These are phyloP conservation scores for Mamestra brassicae DNA, from an alignment of 2,888 invertebrate genomes.

Conservation along the genomic window DNA sequence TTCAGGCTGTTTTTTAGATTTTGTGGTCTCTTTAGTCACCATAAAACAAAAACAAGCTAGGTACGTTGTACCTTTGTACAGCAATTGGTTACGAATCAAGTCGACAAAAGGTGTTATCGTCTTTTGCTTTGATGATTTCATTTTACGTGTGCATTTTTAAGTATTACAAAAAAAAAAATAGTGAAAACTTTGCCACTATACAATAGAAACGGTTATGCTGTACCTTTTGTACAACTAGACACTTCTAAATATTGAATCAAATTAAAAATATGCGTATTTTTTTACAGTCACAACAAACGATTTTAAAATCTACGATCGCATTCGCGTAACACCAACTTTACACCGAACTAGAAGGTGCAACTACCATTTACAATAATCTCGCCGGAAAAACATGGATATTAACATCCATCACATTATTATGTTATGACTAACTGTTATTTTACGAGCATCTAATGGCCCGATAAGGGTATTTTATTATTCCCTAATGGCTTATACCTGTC, in stretches of 20 bases:
- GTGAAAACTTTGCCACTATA: too few species aligned
- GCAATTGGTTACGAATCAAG: neutral
- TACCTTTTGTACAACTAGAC: neutral
- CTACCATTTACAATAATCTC: conserved; percentile 66
- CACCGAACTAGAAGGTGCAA: conserved; percentile 17
- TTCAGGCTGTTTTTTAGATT: neutral
- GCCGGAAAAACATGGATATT: conserved; percentile 86
- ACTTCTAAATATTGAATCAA: neutral
- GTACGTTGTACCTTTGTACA: neutral
- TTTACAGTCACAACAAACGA: neutral
- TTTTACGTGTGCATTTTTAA: neutral
- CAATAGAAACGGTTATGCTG: neutral
- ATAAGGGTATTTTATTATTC: conserved; percentile 90
- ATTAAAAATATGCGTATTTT: neutral
- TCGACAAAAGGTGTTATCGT: neutral
- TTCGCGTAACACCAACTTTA: neutral
- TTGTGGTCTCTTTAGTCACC: neutral
- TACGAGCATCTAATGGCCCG: conserved; percentile 89
- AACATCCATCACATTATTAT: conserved; percentile 89
- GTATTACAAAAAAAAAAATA: neutral
- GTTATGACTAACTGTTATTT: conserved; percentile 90
- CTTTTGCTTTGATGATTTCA: neutral
- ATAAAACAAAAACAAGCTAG: neutral
- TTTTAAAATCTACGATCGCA: too few species aligned
- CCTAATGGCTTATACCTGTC: conserved; percentile 91